Percentiles rank a stretch among this genome's conserved stretches.
phyloP scores from a whole-genome alignment of 2,888 invertebrate species.

The Pecten maximus region DNA sequence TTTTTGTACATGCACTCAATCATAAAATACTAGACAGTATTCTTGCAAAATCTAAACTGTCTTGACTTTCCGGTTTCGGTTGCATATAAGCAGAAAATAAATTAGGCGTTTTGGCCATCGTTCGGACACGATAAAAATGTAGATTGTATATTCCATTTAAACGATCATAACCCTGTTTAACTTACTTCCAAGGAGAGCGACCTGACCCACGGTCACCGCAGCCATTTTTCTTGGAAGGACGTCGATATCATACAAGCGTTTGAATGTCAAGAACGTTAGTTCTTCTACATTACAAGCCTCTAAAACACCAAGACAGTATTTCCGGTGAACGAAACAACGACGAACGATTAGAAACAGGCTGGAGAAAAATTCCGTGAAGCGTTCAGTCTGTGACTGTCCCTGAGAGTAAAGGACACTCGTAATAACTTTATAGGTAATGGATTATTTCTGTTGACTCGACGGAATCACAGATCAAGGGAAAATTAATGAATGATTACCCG shows the following conservation, averaged over 20 bases:
- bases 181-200: constrained; percentile 57
- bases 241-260: not conserved
- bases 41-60: too few relatives aligned
- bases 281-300: not conserved
- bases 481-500: too few relatives aligned
- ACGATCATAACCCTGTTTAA: not conserved
- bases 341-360: too few relatives aligned
- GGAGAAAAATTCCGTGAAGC: too few relatives aligned
- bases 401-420: not conserved
- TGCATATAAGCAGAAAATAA: too few relatives aligned
- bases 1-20: too few relatives aligned
- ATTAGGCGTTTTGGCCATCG: not conserved
- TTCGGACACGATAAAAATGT: not conserved
- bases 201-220: constrained; percentile 56
- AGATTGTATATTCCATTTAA: not conserved
- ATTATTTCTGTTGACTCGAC: not conserved
- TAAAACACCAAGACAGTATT: not conserved
- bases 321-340: not conserved
- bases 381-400: too few relatives aligned
- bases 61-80: too few relatives aligned
- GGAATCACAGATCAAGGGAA: too few relatives aligned
- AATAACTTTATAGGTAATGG: not conserved
- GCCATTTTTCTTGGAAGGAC: constrained; percentile 65
- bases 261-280: not conserved
- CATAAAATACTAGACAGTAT: too few relatives aligned